A percentile compares a stretch with the other conserved stretches of the same genome.
Conservation (phyloP, 2,113 vertebrate species). For the Misgurnus mizolepis region DNA sequence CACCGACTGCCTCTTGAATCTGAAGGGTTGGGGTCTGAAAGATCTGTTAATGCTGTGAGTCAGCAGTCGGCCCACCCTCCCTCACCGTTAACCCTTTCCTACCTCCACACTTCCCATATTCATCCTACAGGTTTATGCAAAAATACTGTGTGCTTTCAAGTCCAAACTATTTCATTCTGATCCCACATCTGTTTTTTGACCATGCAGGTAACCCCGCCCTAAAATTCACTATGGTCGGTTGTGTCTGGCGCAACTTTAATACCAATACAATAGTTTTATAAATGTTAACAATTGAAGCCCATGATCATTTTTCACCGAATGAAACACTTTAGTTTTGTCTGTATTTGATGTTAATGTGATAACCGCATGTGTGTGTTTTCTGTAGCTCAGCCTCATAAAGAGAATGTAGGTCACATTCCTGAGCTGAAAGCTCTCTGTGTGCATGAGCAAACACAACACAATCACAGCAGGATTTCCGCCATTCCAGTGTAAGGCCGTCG, state of each 20-base stretch:
- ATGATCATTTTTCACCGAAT: too few species aligned
- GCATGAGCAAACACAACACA: slow-evolving; percentile 65
- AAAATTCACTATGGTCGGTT: too few species aligned
- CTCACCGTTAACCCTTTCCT: slow-evolving; percentile 70
- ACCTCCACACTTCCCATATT: slow-evolving; percentile 20
- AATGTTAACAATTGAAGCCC: too few species aligned
- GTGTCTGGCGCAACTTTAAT: too few species aligned
- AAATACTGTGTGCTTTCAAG: too few species aligned
- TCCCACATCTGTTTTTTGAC: too few species aligned
- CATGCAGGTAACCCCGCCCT: too few species aligned
- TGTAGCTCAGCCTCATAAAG: neutral
- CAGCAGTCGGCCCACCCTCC: slow-evolving; percentile 67
- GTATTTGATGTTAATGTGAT: too few species aligned
- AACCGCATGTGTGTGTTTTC: neutral
- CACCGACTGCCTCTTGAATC: slow-evolving; percentile 50
- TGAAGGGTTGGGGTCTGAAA: slow-evolving; percentile 70
- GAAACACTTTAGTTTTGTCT: too few species aligned
- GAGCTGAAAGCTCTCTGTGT: slow-evolving; percentile 66
- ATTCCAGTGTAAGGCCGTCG: slow-evolving; percentile 59
- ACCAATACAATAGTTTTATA: too few species aligned
- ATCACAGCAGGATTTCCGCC: slow-evolving; percentile 73
- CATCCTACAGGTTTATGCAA: neutral
- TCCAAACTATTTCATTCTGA: too few species aligned
- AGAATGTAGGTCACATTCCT: slow-evolving; percentile 78
- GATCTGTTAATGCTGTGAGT: slow-evolving; percentile 70